These are phyloP conservation scores for Cyanoderma ruficeps DNA, from an alignment of 2,113 vertebrate genomes.

Conservation along the genomic window DNA sequence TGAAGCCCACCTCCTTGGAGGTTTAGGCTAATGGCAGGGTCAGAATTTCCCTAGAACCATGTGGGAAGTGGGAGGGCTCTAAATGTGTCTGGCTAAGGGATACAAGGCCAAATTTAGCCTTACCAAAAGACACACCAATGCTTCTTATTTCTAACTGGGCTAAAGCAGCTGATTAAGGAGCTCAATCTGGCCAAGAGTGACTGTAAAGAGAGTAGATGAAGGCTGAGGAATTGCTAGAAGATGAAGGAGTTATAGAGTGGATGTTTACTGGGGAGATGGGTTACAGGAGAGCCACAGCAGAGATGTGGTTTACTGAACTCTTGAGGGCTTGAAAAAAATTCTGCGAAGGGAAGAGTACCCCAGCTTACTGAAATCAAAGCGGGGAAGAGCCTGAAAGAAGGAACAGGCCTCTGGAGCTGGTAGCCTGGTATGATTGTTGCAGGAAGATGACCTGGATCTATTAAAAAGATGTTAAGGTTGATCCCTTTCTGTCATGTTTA, in stretches of 20 bases:
- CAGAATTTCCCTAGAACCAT: neutral
- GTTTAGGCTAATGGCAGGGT: neutral
- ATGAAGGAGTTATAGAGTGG: neutral
- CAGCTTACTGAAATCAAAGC: neutral
- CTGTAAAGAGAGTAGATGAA: neutral
- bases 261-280: neutral
- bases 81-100: neutral
- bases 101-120: neutral
- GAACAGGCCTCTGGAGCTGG: neutral
- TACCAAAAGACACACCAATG: neutral
- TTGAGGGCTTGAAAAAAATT: neutral
- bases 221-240: neutral
- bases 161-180: neutral
- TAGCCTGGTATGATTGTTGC: neutral
- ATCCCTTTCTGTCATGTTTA: conserved; percentile 5
- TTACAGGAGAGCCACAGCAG: neutral
- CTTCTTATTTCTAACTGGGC: neutral
- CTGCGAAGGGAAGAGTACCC: neutral
- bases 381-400: neutral
- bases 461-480: conserved; percentile 13
- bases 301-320: neutral
- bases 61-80: neutral
- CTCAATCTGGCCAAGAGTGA: neutral
- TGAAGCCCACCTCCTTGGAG: neutral
- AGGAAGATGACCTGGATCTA: neutral